These are phyloP conservation scores for Temnothorax longispinosus DNA, from an alignment of 1,140 invertebrate species.

Conservation along the genomic window DNA sequence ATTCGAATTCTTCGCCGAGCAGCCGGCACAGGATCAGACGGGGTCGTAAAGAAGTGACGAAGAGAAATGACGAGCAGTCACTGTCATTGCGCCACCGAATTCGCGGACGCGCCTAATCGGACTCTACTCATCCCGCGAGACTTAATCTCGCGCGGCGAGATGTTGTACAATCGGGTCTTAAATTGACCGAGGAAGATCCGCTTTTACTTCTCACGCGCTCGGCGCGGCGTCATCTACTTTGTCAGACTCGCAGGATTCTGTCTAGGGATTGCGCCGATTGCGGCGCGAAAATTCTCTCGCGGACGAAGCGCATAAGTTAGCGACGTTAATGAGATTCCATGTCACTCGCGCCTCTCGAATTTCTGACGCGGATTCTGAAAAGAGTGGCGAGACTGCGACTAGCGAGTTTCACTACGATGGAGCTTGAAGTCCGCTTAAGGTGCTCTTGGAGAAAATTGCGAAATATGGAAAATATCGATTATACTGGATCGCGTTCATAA, in stretches of 20 bases:
- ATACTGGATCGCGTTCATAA: neutral
- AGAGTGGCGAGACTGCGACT: neutral
- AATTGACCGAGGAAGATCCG: slow-evolving; percentile 33
- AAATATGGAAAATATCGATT: slow-evolving; percentile 8
- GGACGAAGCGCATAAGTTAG: neutral
- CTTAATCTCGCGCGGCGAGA: slow-evolving; percentile 2
- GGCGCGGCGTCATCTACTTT: neutral
- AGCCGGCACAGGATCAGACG: neutral
- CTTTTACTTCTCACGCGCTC: slow-evolving; percentile 55
- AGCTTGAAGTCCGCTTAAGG: neutral
- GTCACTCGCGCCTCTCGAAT: neutral
- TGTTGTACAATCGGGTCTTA: slow-evolving; percentile 23
- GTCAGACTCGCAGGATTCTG: neutral
- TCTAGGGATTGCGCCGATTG: neutral
- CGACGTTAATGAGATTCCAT: slow-evolving; percentile 14
- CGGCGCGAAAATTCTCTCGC: slow-evolving; percentile 13
- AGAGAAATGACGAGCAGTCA: slow-evolving; percentile 38
- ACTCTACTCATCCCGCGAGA: neutral
- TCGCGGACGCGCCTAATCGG: slow-evolving; percentile 35
- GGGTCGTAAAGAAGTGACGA: neutral
- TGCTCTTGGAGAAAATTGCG: neutral
- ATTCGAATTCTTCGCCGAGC: slow-evolving; percentile 4
- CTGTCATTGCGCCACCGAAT: slow-evolving; percentile 35
- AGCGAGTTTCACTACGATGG: neutral
- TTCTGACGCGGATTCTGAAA: neutral